Base-by-base conservation (phyloP, 2,888 invertebrate genomes). In the Gonocerus acuteangulatus region DNA sequence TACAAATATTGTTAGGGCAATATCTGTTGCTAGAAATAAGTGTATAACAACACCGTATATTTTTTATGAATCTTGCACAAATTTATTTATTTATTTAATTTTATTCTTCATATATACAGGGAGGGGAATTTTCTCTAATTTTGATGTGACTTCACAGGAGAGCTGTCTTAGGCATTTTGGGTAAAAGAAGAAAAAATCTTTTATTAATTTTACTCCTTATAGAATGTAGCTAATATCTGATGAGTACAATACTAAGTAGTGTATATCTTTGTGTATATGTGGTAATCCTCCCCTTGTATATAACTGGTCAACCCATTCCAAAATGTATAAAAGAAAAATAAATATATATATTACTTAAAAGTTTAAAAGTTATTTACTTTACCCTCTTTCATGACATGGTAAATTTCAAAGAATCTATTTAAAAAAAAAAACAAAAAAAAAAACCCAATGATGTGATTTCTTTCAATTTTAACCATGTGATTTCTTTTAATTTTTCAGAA, bases 31-130 rank as follows among this genome's bases (percentile, higher is more conserved):
- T 57, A 47, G 45, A 57, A n/a, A 6, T 47, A 47, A 57, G 57
- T 27, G 23, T 19, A 47, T 57, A 47, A 47, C 45, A 47, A 47
- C 57, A 47, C 45, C 57, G 42, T 47, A 42, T 57, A 57, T 57
- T 57, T 57, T 57, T 47, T 57, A 57, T 57, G 47, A 45, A 57
- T 57, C 39, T 57, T 57, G 57, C 57, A 57, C 57, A 54, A 54
- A 54, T 54, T 39, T 39, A 54, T 54, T 54, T 54, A 54, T 54
- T 54, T 39, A 42, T 42, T 54, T 54, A 54, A 19, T 54, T 54
- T 54, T 54, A 39, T 54, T 51, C 32, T 54, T 54, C 54, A 54
- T 54, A 54, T 54, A 42, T 54, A 54, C 54, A 54, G 54, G 54
- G 54, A 54, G 54, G 54, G 54, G 54, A 54, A 54, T 42, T 21